phyloP scores from a whole-genome alignment of 2,113 vertebrate species.

The Laterallus jamaicensis region DNA sequence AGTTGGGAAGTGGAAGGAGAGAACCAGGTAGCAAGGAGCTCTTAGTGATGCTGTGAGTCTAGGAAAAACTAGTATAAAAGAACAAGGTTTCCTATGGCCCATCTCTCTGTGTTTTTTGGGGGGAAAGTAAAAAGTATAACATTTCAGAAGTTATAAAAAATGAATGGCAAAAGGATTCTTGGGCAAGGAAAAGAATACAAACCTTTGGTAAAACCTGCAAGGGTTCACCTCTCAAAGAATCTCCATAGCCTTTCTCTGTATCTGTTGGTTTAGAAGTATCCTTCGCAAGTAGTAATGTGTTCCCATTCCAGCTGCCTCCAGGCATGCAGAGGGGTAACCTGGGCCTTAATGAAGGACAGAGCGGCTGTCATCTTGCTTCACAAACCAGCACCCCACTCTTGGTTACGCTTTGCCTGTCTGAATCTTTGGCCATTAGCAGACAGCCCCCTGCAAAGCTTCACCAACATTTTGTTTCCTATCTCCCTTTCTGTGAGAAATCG shows the following conservation, averaged over 20 bases:
- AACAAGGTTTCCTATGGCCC: not conserved
- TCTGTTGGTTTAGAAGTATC: not conserved
- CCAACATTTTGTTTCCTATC: not conserved
- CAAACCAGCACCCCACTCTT: not conserved
- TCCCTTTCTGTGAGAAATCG: not conserved
- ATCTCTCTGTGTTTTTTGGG: not conserved
- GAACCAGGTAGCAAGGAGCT: not conserved
- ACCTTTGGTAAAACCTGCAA: not conserved
- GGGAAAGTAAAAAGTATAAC: not conserved
- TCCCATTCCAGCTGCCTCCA: not conserved
- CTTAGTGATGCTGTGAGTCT: not conserved
- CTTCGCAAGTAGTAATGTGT: not conserved
- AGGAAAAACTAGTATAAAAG: not conserved
- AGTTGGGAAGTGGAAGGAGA: not conserved
- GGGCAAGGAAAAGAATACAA: not conserved
- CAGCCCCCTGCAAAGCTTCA: not conserved
- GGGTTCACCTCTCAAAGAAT: not conserved
- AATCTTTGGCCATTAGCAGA: not conserved
- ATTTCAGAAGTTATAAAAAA: not conserved
- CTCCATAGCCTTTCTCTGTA: not conserved
- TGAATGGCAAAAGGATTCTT: not conserved
- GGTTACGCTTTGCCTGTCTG: rapidly evolving
- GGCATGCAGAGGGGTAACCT: not conserved
- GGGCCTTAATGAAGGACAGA: not conserved
- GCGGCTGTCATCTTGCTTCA: not conserved